These are phyloP conservation scores for Zootoca vivipara DNA, from an alignment of 2,113 vertebrate genomes.

Conservation along the genomic window DNA sequence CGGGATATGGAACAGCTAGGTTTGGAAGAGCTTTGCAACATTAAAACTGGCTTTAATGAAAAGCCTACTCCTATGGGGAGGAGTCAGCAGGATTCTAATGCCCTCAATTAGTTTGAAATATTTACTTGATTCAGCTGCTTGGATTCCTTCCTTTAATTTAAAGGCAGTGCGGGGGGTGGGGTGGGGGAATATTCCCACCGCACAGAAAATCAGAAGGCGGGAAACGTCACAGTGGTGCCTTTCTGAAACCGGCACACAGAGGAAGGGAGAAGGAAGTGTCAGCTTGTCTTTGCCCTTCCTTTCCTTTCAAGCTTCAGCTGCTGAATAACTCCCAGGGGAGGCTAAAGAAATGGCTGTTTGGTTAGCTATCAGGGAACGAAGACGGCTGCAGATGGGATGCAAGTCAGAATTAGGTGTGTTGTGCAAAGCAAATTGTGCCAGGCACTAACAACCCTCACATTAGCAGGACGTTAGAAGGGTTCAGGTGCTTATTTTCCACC, in stretches of 20 bases:
- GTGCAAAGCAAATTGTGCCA: constrained; percentile 10
- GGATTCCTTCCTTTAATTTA: background rate
- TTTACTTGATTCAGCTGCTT: background rate
- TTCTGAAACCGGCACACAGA: background rate
- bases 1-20: background rate
- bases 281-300: constrained; percentile 5
- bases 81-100: background rate
- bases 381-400: background rate
- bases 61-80: background rate
- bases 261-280: background rate
- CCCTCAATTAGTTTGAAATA: background rate
- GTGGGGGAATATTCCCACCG: background rate
- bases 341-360: background rate
- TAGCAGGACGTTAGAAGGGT: fast-evolving
- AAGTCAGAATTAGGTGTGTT: background rate
- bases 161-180: too few relatives aligned
- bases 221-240: background rate
- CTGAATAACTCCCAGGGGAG: background rate
- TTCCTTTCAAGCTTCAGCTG: constrained; percentile 9
- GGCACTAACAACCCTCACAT: background rate
- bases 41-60: constrained; percentile 7
- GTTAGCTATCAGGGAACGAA: background rate
- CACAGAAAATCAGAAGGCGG: constrained; percentile 6
- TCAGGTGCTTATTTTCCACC: constrained; percentile 2
- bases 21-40: background rate